Evolutionary conservation across 1,140 invertebrate species (phyloP).

Genomic region (Drosophila pectinifera): DNA sequence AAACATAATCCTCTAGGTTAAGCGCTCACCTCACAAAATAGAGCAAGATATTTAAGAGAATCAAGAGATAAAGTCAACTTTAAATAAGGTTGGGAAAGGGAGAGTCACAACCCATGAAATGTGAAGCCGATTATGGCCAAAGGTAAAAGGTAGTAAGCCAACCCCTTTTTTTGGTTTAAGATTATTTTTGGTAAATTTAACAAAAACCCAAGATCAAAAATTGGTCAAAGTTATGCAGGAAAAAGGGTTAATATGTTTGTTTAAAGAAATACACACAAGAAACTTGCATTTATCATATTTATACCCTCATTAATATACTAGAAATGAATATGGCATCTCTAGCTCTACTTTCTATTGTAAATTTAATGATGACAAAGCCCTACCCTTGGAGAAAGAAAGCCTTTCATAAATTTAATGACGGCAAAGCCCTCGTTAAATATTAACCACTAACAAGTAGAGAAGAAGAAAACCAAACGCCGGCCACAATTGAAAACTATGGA

Average conservation of each 20-base stretch:
- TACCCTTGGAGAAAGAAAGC: neutral
- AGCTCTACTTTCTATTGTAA: neutral
- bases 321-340: neutral
- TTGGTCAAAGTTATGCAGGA: neutral
- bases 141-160: neutral
- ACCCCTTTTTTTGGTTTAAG: neutral
- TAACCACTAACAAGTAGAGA: neutral
- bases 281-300: too few relatives aligned
- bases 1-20: conserved; percentile 19
- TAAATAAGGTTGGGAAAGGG: neutral
- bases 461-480: neutral
- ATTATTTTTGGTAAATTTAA: neutral
- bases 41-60: conserved; percentile 3
- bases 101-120: conserved; percentile 2
- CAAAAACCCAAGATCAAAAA: neutral
- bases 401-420: neutral
- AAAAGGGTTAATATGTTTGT: neutral
- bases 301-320: neutral
- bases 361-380: neutral
- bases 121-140: neutral
- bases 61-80: conserved; percentile 1
- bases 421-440: neutral
- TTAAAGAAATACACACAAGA: neutral
- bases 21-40: neutral
- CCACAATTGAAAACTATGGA: conserved; percentile 9